Base-by-base conservation (phyloP, 2,797 vertebrate species). In the Gymnothorax javanicus region DNA sequence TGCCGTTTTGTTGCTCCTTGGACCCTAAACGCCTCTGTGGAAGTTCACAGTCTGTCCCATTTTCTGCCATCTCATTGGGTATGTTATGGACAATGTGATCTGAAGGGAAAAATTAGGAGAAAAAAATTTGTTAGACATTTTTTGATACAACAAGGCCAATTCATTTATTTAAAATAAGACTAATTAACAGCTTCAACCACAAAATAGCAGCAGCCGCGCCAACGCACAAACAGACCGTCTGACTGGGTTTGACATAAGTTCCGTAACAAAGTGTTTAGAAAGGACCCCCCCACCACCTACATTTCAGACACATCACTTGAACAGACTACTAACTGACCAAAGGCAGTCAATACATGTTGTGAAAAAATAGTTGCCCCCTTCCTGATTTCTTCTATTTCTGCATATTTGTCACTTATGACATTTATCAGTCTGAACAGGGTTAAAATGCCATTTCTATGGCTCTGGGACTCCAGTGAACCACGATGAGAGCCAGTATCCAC, bases 1-100 rank as follows among this genome's bases (percentile, higher is more conserved):
- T 98, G 33, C 99, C 99, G 91, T 99, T 99, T 90, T 97, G 97
- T 92, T 96, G 97, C 87, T 97, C 97, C 95, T 97, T 98, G 87
- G 90, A 92, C 91, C 95, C 95, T 85, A 94, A 83, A 86, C 97
- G 97, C 94, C 96, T 98, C 95, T 98, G 97, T 90, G 94, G 92
- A 89, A 94, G 92, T 84, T 98, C 98, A 95, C 96, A 98, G 85
- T 96, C 96, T 88, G 97, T 96, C 96, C 97, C 98, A 97, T 98
- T 98, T 93, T 97, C 97, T 96, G 98, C 98, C 99, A 99, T 99
- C 93, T 98, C 97, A 95, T 93, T 95, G 92, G 94, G 92, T 93
- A 92, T 87, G 91, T 93, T 91, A 87, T 87, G 90, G 85, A 88
- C 88, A 93, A 88, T 90, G 91, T 91, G 90, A 94, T 92, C 96